Base-by-base conservation (phyloP, 1,140 invertebrate species). In the Tetraneura akinire region DNA sequence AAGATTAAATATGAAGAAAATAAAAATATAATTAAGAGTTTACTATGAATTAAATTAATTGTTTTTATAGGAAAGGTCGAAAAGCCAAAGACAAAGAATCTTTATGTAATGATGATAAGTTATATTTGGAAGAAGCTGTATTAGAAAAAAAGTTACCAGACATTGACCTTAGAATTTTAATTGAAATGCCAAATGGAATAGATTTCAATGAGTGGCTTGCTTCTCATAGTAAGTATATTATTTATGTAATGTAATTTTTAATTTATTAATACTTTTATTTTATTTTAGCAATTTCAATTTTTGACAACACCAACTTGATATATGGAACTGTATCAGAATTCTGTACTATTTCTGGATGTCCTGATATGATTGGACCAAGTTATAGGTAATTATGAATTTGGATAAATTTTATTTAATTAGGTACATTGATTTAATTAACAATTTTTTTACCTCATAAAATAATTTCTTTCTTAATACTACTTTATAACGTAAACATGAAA, bases 141-240 rank as follows among this genome's bases (percentile, higher is more conserved):
- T 89, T 97, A 83, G 95, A 98, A 89, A 90, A 95, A 85, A 94
- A 95, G 87, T 89, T 97, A 85, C 93, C 94, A 82, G 96, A 98
- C 87, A 89, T 94, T 84, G 96, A 98, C 89, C 90, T 98, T 87
- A 91, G 91, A 85, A 91, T 95, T 87, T 89, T 98, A 84, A 94
- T 98, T 81, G 94, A 96, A 86, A 89, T 98, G 87, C 96, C 96
- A 83, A 90, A 92, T 82, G 95, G 95, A 82, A 90, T 98, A 85
- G 96, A 98, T 87, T 95, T 96, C 88, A 97, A 98, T 88, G 97
- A 99, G 90, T 99, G 97, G 96, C 91, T 98, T 82, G 96, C 96
- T 80, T 98, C 96, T 82, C 96, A 99, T 86, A 98, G 95, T 97
- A 86, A 92, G 92, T 92, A 83, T 3, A 23, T 42, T 8, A 66